Conservation (phyloP, 2,113 vertebrate species). For the Amphiprion ocellaris region DNA sequence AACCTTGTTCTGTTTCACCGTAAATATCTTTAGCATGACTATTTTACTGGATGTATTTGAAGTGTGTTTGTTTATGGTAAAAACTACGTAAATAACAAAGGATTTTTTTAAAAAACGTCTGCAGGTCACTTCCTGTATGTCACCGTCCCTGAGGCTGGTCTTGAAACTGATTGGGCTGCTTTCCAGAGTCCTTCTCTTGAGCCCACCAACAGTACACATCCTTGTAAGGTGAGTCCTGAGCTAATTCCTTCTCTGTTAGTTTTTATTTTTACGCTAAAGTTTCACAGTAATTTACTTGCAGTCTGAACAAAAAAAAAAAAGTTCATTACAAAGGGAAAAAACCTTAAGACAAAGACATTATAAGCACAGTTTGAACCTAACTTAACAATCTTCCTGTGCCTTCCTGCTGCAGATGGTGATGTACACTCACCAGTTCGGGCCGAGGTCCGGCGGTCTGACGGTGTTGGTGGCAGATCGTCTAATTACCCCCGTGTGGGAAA, state of each 20-base stretch:
- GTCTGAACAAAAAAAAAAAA: neutral
- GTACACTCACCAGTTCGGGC: slow-evolving; percentile 91
- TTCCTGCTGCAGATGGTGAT: slow-evolving; percentile 86
- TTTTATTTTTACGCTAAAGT: neutral
- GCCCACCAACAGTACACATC: slow-evolving; percentile 77
- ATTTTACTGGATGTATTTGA: neutral
- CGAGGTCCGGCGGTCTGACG: slow-evolving; percentile 79
- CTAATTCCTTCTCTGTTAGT: neutral
- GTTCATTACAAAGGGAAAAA: too few relatives aligned
- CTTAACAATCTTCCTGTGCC: neutral
- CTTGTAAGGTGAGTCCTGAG: slow-evolving; percentile 77
- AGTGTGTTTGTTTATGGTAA: neutral
- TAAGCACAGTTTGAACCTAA: neutral
- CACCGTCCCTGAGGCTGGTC: slow-evolving; percentile 73
- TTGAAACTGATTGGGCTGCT: slow-evolving; percentile 76
- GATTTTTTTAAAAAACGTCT: neutral
- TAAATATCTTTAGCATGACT: neutral
- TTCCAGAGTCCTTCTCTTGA: slow-evolving; percentile 81
- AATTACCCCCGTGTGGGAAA: slow-evolving; percentile 75
- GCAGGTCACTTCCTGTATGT: slow-evolving; percentile 85
- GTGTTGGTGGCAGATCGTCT: slow-evolving; percentile 68
- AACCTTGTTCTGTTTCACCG: neutral
- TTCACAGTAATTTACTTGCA: neutral
- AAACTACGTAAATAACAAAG: neutral
- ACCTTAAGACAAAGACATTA: neutral